Conservation (phyloP, 2,113 vertebrate genomes). For the Siphamia tubifer region DNA sequence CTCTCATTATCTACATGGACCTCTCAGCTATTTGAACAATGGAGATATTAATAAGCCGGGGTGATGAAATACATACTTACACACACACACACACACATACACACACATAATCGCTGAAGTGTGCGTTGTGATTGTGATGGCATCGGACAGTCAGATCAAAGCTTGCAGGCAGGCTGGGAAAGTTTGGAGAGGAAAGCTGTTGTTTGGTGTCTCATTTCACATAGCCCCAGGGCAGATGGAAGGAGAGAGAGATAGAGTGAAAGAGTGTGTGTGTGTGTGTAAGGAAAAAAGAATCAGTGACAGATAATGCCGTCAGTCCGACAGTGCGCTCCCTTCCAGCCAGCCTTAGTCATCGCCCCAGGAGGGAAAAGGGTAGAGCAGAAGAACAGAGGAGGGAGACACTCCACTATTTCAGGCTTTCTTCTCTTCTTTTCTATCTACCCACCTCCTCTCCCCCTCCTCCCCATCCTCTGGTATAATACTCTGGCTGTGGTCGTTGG, state of each 20-base stretch:
- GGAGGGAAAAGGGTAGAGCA: constrained; percentile 59
- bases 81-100: constrained; percentile 7
- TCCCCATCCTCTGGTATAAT: constrained; percentile 63
- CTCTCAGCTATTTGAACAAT: constrained; percentile 57
- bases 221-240: constrained; percentile 76
- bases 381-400: constrained; percentile 64
- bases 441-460: constrained; percentile 18
- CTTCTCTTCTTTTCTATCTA: constrained; percentile 25
- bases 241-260: constrained; percentile 35
- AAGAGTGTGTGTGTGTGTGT: constrained; percentile 27
- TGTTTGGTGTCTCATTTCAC: constrained; percentile 84
- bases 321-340: constrained; percentile 62
- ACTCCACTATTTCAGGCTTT: constrained; percentile 62
- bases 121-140: constrained; percentile 67
- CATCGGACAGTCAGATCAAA: constrained; percentile 81
- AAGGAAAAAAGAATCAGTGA: constrained; percentile 53
- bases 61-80: constrained; percentile 60
- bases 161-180: constrained; percentile 79
- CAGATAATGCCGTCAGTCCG: constrained; percentile 78
- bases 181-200: constrained; percentile 84
- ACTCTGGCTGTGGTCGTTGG: constrained; percentile 68
- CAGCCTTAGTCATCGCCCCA: constrained; percentile 76
- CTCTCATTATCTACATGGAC: constrained; percentile 54
- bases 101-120: constrained; percentile 33
- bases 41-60: constrained; percentile 71